These are phyloP conservation scores for Heliconius eleuchia DNA, from an alignment of 1,140 invertebrate genomes.

Conservation along the genomic window DNA sequence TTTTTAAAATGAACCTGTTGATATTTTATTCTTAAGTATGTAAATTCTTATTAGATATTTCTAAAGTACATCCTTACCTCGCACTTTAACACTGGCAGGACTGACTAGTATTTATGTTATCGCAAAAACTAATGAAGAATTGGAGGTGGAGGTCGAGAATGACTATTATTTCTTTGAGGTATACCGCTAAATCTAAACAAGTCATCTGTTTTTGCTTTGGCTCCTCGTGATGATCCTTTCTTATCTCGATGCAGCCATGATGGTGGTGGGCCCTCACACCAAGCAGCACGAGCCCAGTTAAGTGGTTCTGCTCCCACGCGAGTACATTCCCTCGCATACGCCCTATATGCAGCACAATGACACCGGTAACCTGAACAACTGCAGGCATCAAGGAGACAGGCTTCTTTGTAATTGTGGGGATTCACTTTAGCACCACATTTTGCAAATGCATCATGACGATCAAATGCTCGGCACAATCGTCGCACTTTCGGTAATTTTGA, in stretches of 20 bases:
- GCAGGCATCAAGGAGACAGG: conserved; percentile 94
- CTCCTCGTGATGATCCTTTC: conserved; percentile 42
- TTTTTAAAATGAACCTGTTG: background rate
- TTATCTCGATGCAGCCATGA: conserved; percentile 57
- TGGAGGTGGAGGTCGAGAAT: conserved; percentile 67
- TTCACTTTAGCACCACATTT: conserved; percentile 89
- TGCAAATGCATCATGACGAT: conserved; percentile 82
- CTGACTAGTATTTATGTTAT: conserved; percentile 71
- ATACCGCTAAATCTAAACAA: conserved; percentile 53
- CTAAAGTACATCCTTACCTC: conserved; percentile 51
- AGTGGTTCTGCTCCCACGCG: conserved; percentile 86
- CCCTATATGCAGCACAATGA: conserved; percentile 94
- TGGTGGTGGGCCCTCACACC: conserved; percentile 77
- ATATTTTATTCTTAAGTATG: background rate
- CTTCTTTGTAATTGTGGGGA: conserved; percentile 89
- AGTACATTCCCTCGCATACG: conserved; percentile 93
- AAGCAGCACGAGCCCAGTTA: conserved; percentile 85
- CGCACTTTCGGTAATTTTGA: conserved; percentile 61
- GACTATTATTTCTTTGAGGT: conserved; percentile 58
- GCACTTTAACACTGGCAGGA: conserved; percentile 61
- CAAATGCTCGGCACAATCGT: conserved; percentile 79
- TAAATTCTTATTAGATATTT: background rate
- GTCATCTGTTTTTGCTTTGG: conserved; percentile 42
- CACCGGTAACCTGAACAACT: conserved; percentile 91
- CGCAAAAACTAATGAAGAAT: conserved; percentile 56